A percentile compares a stretch with the other conserved stretches of the same genome.
Conservation (phyloP, 2,888 invertebrate genomes). For the Dasysyrphus albostriatus region DNA sequence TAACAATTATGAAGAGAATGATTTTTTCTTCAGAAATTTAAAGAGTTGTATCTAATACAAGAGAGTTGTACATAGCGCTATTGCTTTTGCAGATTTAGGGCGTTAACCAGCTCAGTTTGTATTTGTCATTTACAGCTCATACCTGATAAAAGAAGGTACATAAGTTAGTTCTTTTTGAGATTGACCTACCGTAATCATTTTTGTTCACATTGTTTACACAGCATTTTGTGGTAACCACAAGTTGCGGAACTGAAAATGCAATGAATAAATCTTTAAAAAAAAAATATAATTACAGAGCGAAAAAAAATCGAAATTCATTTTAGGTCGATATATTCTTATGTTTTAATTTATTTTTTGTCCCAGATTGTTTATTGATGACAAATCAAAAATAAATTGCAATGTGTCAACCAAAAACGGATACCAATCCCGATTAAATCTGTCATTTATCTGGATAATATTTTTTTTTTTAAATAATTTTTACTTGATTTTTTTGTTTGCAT, state of each 20-base stretch:
- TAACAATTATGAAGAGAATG: not conserved
- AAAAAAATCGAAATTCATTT: conserved; percentile 1
- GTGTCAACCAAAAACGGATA: conserved; percentile 30
- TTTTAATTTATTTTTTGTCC: conserved; percentile 32
- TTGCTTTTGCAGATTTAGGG: conserved; percentile 57
- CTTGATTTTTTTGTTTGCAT: conserved; percentile 37
- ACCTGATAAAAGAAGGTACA: conserved; percentile 28
- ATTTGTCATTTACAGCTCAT: conserved; percentile 42
- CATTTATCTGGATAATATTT: conserved; percentile 51
- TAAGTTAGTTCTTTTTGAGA: conserved; percentile 5
- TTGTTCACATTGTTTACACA: conserved; percentile 30
- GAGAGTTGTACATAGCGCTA: not conserved
- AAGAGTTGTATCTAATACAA: conserved; percentile 18
- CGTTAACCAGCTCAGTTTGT: conserved; percentile 61
- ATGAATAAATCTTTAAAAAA: not conserved
- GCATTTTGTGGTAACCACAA: conserved; percentile 20
- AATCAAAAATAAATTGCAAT: conserved; percentile 32
- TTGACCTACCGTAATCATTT: conserved; percentile 65
- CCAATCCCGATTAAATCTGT: conserved; percentile 48
- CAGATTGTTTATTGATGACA: conserved; percentile 55
- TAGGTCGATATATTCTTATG: not conserved
- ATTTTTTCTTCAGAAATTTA: not conserved
- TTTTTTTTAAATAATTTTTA: conserved; percentile 12
- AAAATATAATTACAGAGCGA: not conserved
- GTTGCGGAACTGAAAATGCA: conserved; percentile 36